phyloP scores from a whole-genome alignment of 2,797 vertebrate species.

The Alectoris magna region DNA sequence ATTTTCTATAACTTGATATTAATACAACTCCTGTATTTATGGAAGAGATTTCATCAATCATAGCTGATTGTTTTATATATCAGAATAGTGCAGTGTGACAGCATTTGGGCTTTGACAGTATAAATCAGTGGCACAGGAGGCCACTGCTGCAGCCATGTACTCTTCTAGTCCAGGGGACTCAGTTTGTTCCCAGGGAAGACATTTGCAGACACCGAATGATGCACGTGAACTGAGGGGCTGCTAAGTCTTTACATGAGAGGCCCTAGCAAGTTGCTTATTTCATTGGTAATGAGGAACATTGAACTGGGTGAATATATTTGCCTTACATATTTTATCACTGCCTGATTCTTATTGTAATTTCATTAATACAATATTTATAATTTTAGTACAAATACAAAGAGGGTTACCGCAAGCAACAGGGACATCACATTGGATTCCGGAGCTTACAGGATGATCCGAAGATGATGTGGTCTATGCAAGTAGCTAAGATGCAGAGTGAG shows the following conservation, averaged over 20 bases:
- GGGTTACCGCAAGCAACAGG: slow-evolving; percentile 89
- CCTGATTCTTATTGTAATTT: not conserved
- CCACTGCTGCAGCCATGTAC: accelerated
- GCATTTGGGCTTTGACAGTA: not conserved
- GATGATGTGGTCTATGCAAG: slow-evolving; percentile 91
- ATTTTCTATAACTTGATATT: not conserved
- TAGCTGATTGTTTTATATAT: not conserved
- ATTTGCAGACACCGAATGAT: not conserved
- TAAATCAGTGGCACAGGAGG: not conserved
- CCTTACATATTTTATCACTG: not conserved
- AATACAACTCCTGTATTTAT: not conserved
- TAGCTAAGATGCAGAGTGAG: slow-evolving; percentile 93
- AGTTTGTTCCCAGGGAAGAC: not conserved
- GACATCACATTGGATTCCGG: slow-evolving; percentile 91
- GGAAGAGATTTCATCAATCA: not conserved
- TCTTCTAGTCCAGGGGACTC: not conserved
- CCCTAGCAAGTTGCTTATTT: not conserved
- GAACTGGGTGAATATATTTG: not conserved
- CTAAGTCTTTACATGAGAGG: not conserved
- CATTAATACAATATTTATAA: not conserved
- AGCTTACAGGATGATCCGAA: slow-evolving; percentile 93
- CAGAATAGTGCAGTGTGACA: not conserved
- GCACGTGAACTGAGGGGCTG: not conserved
- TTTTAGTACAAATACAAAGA: slow-evolving; percentile 94
- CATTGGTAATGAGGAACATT: not conserved